phyloP scores from a whole-genome alignment of 2,888 invertebrate species.

The Thysanoteuthis rhombus region DNA sequence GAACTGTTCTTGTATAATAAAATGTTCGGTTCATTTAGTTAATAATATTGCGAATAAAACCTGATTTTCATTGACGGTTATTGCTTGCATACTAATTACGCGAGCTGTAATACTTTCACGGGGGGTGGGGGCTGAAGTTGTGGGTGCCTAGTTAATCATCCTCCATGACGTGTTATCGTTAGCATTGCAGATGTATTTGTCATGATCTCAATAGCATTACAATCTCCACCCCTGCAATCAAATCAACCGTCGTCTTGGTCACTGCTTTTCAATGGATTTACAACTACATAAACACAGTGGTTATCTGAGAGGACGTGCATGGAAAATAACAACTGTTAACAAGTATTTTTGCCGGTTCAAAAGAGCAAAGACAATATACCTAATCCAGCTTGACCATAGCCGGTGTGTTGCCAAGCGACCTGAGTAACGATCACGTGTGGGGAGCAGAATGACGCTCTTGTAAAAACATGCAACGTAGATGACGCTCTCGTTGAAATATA shows the following conservation, averaged over 20 bases:
- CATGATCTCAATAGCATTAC: not conserved
- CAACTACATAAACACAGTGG: not conserved
- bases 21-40: too few relatives aligned
- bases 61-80: too few relatives aligned
- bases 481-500: not conserved
- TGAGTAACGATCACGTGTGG: not conserved
- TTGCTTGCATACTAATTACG: too few relatives aligned
- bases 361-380: not conserved
- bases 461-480: not conserved
- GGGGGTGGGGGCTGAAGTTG: too few relatives aligned
- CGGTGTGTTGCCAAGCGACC: not conserved
- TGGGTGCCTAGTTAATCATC: too few relatives aligned
- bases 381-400: not conserved
- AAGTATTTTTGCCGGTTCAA: not conserved
- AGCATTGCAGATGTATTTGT: not conserved
- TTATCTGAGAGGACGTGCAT: not conserved
- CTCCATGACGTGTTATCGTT: not conserved
- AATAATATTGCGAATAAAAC: too few relatives aligned
- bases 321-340: not conserved
- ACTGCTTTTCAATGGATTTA: not conserved
- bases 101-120: too few relatives aligned
- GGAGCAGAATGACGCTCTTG: too few relatives aligned
- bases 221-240: not conserved
- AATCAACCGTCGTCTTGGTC: not conserved
- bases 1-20: too few relatives aligned